Evolutionary conservation across 2,113 vertebrate species (phyloP).

Genomic region (Mandrillus leucophaeus): DNA sequence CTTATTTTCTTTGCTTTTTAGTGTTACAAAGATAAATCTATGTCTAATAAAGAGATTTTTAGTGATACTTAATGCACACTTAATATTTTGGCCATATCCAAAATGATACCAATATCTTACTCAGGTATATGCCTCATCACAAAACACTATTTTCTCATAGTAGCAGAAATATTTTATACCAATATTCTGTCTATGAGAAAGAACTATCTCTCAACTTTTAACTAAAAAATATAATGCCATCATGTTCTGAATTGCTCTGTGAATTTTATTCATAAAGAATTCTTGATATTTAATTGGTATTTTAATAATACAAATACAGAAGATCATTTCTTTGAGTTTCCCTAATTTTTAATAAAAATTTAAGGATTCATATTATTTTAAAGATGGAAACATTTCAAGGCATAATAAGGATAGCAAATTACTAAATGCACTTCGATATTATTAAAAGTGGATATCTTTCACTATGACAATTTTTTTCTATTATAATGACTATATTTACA

Average conservation of each 20-base stretch:
- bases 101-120: not conserved
- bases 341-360: conserved; percentile 49
- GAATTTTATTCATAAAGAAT: conserved; percentile 40
- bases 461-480: conserved; percentile 14
- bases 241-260: not conserved
- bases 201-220: not conserved
- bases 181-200: not conserved
- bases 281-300: not conserved
- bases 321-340: not conserved
- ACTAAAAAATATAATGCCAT: not conserved
- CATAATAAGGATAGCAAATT: not conserved
- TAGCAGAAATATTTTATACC: conserved; percentile 41
- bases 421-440: not conserved
- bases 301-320: conserved; percentile 12
- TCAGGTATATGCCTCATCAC: not conserved
- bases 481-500: not conserved
- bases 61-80: not conserved
- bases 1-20: conserved; percentile 14
- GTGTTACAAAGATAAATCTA: not conserved
- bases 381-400: conserved; percentile 21
- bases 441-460: not conserved
- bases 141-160: not conserved
- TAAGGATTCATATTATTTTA: conserved; percentile 22
- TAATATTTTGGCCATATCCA: conserved; percentile 29
- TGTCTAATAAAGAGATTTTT: not conserved